phyloP scores from a whole-genome alignment of 1,140 invertebrate genomes.

The Drepana arcuata region DNA sequence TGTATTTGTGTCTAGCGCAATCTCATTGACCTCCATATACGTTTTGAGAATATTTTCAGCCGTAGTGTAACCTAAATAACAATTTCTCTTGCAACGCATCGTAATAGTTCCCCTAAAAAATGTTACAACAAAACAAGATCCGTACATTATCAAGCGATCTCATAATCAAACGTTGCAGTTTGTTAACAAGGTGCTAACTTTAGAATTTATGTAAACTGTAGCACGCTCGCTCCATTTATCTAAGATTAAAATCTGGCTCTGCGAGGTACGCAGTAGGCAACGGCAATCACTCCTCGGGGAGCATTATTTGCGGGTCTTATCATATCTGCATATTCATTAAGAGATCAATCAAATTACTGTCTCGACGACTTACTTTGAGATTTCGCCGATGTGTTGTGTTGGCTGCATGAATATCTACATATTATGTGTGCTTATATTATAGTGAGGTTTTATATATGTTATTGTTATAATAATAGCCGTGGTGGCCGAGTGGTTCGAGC shows the following conservation, averaged over 20 bases:
- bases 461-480: too few relatives aligned
- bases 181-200: slow-evolving; percentile 67
- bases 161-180: slow-evolving; percentile 60
- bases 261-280: slow-evolving; percentile 44
- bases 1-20: too few relatives aligned
- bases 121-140: slow-evolving; percentile 3
- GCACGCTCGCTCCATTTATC: slow-evolving; percentile 51
- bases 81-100: slow-evolving; percentile 10
- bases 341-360: slow-evolving; percentile 63
- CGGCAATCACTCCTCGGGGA: slow-evolving; percentile 64
- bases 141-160: slow-evolving; percentile 44
- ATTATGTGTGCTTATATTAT: too few relatives aligned
- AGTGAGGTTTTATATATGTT: too few relatives aligned
- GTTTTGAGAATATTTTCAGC: too few relatives aligned
- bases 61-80: too few relatives aligned
- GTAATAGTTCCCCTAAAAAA: slow-evolving; percentile 9
- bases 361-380: slow-evolving; percentile 4
- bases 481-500: too few relatives aligned
- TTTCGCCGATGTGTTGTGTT: too few relatives aligned
- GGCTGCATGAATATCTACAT: too few relatives aligned
- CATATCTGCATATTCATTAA: slow-evolving; percentile 68
- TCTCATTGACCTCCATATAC: too few relatives aligned
- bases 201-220: slow-evolving; percentile 69
- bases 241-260: slow-evolving; percentile 66
- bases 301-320: slow-evolving; percentile 62